Evolutionary conservation across 92 coral and sea anemone species (phyloP), one percentile per base, ranked within the genome.

Genomic region (Plumapathes pennacea): DNA sequence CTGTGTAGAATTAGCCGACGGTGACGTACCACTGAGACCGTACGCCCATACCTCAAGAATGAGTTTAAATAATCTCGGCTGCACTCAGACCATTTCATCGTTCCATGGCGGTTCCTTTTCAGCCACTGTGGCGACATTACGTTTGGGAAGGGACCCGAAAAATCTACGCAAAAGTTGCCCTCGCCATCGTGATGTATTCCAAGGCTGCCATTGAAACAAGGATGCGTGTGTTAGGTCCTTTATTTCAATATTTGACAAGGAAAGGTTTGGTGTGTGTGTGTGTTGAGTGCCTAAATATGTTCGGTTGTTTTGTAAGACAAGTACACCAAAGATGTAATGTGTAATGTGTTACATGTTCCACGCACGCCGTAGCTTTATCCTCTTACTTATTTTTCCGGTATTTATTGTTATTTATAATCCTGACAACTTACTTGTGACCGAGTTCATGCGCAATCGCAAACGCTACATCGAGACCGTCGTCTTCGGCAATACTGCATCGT

Each of bases 121-220:
- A 83, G 13, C 90, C 91, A 87, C 48, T 74, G 78, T 14, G 85
- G 54, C 36, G 97, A 85, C 97, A 91, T 91, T 8, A 91, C 50
- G 60, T 91, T 89, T 9, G 97, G 96, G 29, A 82, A 58, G 39
- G 76, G 71, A 34, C 83, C 91, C 50, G 96, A 70, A 56, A 56
- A 78, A 49, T 87, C 96, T 20, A 62, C 71, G 52, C 97, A 91
- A 26, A 74, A 52, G 77, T 91, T 91, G 4, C 91, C 96, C 32
- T 91, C 90, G 1, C 97, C 97, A 56, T 91, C 97, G 46, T 91
- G 97, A 36, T 76, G 76, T 50, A 89, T 67, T n/a, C 97, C 97
- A 20, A 91, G 46, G 49, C 97, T 89, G 50, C n/a, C 28, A 10
- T 23, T 26, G 65, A 34, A 13, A n/a, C 31, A 32, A 38, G 50